Evolutionary conservation across 2,888 invertebrate genomes (phyloP).

Genomic region (Coenonympha arcania): DNA sequence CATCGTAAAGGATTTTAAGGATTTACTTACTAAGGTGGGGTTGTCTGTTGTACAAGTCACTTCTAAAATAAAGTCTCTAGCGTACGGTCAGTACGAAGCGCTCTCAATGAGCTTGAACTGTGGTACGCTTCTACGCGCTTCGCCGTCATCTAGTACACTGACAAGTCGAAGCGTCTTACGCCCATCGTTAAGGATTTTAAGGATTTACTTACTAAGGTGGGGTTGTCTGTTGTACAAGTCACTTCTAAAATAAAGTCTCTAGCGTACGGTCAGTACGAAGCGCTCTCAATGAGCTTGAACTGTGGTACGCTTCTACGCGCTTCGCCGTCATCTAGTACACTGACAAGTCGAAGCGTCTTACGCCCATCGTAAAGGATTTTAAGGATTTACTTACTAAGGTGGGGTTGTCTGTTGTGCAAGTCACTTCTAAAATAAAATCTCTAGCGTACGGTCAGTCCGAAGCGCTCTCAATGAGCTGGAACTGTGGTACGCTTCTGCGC

Average conservation of each 20-base stretch:
- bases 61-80: no score
- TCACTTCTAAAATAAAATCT: no score
- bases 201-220: conserved; percentile 86
- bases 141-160: conserved; percentile 80
- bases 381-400: conserved; percentile 90
- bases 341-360: conserved; percentile 79
- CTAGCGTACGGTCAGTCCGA: conserved; percentile 93
- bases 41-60: no score
- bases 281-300: conserved; percentile 93
- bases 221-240: not conserved
- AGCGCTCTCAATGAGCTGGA: conserved; percentile 95
- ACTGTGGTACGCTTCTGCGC: conserved; percentile 93
- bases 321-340: conserved; percentile 81
- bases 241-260: no score
- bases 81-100: conserved; percentile 94
- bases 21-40: conserved; percentile 83
- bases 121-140: conserved; percentile 94
- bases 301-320: conserved; percentile 92
- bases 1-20: conserved; percentile 94
- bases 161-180: conserved; percentile 79
- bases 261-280: no score
- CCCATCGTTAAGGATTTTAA: conserved; percentile 93
- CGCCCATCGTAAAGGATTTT: conserved; percentile 91
- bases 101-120: conserved; percentile 92
- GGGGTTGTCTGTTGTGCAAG: no score